Base-by-base conservation (phyloP, 2,113 vertebrate species). In the Sula dactylatra region DNA sequence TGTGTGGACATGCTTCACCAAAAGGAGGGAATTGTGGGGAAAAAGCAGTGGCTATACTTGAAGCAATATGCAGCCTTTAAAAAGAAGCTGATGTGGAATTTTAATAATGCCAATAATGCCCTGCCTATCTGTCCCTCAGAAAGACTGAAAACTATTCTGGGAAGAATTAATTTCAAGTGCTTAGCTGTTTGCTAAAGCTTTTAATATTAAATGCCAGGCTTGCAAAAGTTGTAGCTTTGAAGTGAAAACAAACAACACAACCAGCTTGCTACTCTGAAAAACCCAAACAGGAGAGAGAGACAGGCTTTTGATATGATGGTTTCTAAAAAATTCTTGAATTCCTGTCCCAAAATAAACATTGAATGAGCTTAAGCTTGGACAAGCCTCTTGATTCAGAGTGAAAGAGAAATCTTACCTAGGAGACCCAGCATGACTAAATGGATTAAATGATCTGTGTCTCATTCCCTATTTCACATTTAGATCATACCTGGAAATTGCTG, bases 11-110 rank as follows among this genome's bases (percentile, higher is more conserved):
- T 85, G 91, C 82, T 91, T 91, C 84, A 90, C 72, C 92, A 67
- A 79, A 64, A 86, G 77, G 44, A 87, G 50, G 54, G 84, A 54
- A 45, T 36, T 47, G 91, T 79, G 92, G 90, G 91, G 81, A 69
- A 85, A 94, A 93, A 94, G 86, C 78, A 87, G 93, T 93, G 91
- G 55, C 81, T 94, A 91, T 87, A 91, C 56, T 91, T 64, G 86
- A 91, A 94, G 82, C 95, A 94, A 90, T 80, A 91, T 22, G 79
- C 84, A 88, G 82, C 89, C 82, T 95, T 92, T 92, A 85, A 85
- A 85, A 81, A 82, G 84, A 78, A 90, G 74, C 91, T 90, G 93
- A 88, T 62, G 67, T 54, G 93, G 66, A 87, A 87, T 90, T 95
- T 92, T 76, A 90, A 16, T 81, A 58, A 94, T 15, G 78, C 79